Evolutionary conservation across 2,113 vertebrate genomes (phyloP).

Genomic region (Chaetorhynchus papuensis): DNA sequence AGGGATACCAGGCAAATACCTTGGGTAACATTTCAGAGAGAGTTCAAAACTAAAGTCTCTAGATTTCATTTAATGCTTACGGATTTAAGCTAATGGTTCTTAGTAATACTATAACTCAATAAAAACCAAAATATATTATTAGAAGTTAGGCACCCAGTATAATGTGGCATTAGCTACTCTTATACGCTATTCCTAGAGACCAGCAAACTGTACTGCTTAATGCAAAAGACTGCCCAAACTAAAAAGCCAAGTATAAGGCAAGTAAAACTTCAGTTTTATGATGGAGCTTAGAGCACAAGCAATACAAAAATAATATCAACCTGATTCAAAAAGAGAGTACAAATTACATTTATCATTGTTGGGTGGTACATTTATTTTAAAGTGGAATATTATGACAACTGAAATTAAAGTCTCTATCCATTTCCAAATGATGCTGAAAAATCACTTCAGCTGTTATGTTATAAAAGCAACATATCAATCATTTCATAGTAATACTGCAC

Average conservation of each 20-base stretch:
- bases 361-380: constrained; percentile 8
- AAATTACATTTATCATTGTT: background rate
- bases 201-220: background rate
- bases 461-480: constrained; percentile 14
- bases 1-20: background rate
- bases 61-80: background rate
- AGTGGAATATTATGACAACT: constrained; percentile 25
- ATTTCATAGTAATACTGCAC: background rate
- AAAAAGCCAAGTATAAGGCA: background rate
- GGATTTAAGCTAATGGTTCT: background rate
- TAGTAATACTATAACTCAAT: background rate
- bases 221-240: background rate
- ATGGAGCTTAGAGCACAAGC: background rate
- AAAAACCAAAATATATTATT: background rate
- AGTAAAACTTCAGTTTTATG: background rate
- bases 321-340: background rate
- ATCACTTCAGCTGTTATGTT: constrained; percentile 22
- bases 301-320: background rate
- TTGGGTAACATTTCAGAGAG: background rate
- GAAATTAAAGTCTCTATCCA: constrained; percentile 13
- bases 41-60: background rate
- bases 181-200: background rate
- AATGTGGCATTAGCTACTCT: background rate
- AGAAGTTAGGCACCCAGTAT: background rate
- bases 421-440: constrained; percentile 38